These are phyloP conservation scores for Rhyacichthys aspro DNA, from an alignment of 2,797 vertebrate species.

Conservation along the genomic window DNA sequence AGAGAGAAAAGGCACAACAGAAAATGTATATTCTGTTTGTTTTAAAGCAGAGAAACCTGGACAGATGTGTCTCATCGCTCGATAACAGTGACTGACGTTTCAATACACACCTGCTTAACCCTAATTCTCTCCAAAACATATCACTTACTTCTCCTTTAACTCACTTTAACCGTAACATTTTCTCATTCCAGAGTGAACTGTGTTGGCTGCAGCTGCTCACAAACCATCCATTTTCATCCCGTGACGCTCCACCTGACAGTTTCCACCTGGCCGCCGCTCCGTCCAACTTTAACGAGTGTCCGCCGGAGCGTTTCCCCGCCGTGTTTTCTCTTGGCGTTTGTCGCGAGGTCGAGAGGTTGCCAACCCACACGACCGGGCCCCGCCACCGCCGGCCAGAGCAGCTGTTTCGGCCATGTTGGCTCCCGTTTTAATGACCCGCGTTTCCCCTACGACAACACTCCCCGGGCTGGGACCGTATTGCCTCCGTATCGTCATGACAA, in stretches of 20 bases:
- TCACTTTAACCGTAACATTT: neutral
- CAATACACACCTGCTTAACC: no score
- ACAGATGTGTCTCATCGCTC: no score
- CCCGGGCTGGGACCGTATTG: constrained; percentile 50
- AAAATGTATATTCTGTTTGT: no score
- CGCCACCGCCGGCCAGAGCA: constrained; percentile 43
- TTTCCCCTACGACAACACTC: constrained; percentile 39
- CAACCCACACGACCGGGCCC: constrained; percentile 46
- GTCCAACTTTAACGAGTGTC: constrained; percentile 29
- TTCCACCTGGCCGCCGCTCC: constrained; percentile 32
- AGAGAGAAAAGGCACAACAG: no score
- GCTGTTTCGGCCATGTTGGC: constrained; percentile 65
- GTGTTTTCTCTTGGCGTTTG: constrained; percentile 38
- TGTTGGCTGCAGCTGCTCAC: neutral
- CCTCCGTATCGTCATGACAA: constrained; percentile 62
- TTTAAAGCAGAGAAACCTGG: no score
- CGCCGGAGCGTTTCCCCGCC: constrained; percentile 18
- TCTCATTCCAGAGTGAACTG: neutral
- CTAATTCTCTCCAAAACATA: no score
- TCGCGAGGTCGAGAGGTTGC: constrained; percentile 42
- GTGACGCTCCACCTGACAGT: constrained; percentile 26
- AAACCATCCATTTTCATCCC: constrained; percentile 1
- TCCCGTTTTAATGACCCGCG: constrained; percentile 57
- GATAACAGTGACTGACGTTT: no score
- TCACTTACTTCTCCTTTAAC: no score